Evolutionary conservation across 2,888 invertebrate species (phyloP), one percentile per base, ranked within the genome.

Genomic region (Arge pagana): DNA sequence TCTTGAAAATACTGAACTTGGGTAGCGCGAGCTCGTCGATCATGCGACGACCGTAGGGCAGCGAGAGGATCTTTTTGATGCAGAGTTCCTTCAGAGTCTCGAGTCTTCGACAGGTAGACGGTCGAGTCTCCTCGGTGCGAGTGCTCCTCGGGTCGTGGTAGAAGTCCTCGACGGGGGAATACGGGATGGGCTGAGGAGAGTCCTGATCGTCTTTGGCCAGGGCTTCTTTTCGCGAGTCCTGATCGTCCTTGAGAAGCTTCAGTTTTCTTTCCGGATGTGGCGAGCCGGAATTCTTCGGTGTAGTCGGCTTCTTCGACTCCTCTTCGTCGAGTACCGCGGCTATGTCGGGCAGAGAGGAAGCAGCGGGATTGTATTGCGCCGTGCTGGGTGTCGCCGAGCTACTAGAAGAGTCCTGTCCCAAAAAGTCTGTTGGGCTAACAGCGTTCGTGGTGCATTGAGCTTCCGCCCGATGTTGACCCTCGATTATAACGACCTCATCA

Each of bases 41-140:
- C 23, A 90, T 81, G 65, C 84, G 84, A 16, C 80, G 78, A 41
- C 90, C 90, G 68, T 82, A 87, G 3, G 89, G 89, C 69, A 88
- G 79, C 4, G 83, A 80, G 13, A 85, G 78, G 7, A 90, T 80
- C 58, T 79, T 83, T 61, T 80, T 81, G 30, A 89, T 79, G 70
- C 88, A 88, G 26, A 88, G 73, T 61, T 87, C 83, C 62, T 83
- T 82, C 50, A 90, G 73, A 23, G 82, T 77, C 41, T 77, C 77
- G n/a, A n/a, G n/a, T n/a, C n/a, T n/a, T n/a, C n/a, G n/a, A n/a
- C n/a, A n/a, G n/a, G n/a, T n/a, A n/a, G n/a, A n/a, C 0, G 85
- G 83, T 54, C 76, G 63, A 55, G 23, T 37, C 26, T 63, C 56
- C 41, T 56, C 59, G 40, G 58, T 51, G 64, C 39, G 13, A 3